Evolutionary conservation across 2,888 invertebrate species (phyloP).

Genomic region (Allophyes oxyacanthae): DNA sequence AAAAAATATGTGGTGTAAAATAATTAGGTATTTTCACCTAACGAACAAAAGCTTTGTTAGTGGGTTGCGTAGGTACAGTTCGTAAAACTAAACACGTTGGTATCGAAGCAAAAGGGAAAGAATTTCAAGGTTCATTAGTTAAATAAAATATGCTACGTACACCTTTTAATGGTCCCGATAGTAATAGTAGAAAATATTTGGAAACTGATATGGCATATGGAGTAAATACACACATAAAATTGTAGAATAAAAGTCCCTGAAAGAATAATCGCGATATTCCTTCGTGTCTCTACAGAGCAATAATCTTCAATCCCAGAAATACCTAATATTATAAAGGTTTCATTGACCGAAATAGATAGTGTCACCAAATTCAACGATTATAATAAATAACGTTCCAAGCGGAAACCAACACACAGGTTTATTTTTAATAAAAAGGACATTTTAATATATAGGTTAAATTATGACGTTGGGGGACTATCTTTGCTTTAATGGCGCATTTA

Average conservation of each 20-base stretch:
- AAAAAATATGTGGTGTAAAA: neutral
- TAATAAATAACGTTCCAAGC: conserved; percentile 55
- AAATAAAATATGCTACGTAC: conserved; percentile 13
- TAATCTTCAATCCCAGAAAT: conserved; percentile 18
- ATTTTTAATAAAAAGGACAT: conserved; percentile 64
- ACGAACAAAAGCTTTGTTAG: neutral
- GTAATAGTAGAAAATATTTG: conserved; percentile 2
- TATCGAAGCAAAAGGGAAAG: conserved; percentile 7
- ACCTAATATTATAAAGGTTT: conserved; percentile 28
- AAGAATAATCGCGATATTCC: conserved; percentile 6
- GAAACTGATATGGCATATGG: neutral
- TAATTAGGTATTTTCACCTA: neutral
- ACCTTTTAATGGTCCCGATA: conserved; percentile 14
- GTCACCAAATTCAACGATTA: conserved; percentile 52
- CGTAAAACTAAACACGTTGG: conserved; percentile 13
- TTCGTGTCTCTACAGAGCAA: conserved; percentile 13
- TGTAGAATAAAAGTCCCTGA: conserved; percentile 2
- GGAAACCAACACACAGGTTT: conserved; percentile 57
- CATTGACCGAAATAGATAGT: conserved; percentile 50
- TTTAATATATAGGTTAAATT: conserved; percentile 70
- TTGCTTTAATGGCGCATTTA: conserved; percentile 75
- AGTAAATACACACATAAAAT: conserved; percentile 2
- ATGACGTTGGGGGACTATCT: conserved; percentile 72
- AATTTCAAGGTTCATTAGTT: conserved; percentile 30
- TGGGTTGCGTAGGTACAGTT: conserved; percentile 7